A percentile compares a stretch with the other conserved stretches of the same genome.
Conservation (phyloP, 1,140 invertebrate genomes). For the Agraylea sexmaculata region DNA sequence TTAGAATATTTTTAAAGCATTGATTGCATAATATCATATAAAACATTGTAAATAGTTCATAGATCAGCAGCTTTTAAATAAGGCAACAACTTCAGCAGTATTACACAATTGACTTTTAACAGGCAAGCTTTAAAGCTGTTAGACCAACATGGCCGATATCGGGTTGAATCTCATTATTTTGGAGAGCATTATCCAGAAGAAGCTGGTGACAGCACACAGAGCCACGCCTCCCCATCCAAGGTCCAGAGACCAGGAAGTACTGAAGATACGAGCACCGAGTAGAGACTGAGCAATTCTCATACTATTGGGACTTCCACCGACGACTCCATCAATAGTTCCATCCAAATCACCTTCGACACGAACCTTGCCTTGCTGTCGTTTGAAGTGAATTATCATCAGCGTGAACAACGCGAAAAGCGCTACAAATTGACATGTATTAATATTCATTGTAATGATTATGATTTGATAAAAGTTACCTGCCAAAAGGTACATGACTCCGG, state of each 20-base stretch:
- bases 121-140: too few relatives aligned
- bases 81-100: too few relatives aligned
- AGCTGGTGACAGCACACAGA: slow-evolving; percentile 60
- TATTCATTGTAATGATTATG: not conserved
- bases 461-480: slow-evolving; percentile 55
- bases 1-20: too few relatives aligned
- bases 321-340: slow-evolving; percentile 57
- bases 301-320: slow-evolving; percentile 36
- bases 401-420: slow-evolving; percentile 81
- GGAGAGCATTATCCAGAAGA: slow-evolving; percentile 76
- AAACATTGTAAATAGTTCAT: too few relatives aligned
- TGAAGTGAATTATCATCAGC: slow-evolving; percentile 80
- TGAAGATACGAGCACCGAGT: slow-evolving; percentile 57
- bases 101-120: too few relatives aligned
- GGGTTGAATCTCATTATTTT: slow-evolving; percentile 85
- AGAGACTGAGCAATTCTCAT: slow-evolving; percentile 26
- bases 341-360: slow-evolving; percentile 39
- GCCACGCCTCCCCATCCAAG: slow-evolving; percentile 72
- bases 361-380: slow-evolving; percentile 58
- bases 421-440: slow-evolving; percentile 43
- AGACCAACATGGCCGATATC: slow-evolving; percentile 58
- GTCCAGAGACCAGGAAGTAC: slow-evolving; percentile 69
- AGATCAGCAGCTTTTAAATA: too few relatives aligned
- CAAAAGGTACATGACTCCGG: slow-evolving; percentile 82
- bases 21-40: too few relatives aligned